These are phyloP conservation scores for Hippocampus abdominalis DNA, from an alignment of 2,113 vertebrate genomes.

Conservation along the genomic window DNA sequence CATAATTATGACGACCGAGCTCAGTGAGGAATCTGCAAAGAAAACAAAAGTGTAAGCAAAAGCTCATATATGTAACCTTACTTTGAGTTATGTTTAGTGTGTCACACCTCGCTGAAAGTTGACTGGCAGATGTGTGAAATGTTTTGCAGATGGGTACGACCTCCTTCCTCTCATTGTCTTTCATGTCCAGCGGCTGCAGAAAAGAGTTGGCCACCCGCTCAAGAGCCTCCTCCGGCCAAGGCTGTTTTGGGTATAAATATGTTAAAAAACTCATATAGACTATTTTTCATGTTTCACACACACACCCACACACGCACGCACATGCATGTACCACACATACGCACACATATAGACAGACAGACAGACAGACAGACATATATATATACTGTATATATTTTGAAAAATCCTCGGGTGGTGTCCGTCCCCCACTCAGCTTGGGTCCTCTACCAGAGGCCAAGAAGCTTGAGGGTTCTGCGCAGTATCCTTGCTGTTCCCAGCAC, in stretches of 20 bases:
- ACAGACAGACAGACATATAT: too few relatives aligned
- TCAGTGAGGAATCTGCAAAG: constrained; percentile 79
- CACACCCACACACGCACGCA: too few relatives aligned
- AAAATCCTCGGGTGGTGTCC: too few relatives aligned
- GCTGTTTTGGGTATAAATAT: constrained; percentile 61
- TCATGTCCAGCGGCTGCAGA: constrained; percentile 83
- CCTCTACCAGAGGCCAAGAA: too few relatives aligned
- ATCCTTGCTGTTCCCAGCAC: too few relatives aligned
- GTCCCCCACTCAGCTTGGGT: too few relatives aligned
- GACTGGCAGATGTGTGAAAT: constrained; percentile 86
- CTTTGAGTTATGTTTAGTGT: not conserved
- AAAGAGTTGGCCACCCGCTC: constrained; percentile 90
- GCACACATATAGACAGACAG: too few relatives aligned
- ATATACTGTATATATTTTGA: too few relatives aligned
- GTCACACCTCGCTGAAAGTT: constrained; percentile 81
- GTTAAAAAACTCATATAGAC: not conserved
- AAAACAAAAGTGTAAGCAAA: constrained; percentile 3
- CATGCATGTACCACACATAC: too few relatives aligned
- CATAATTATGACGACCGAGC: constrained; percentile 89
- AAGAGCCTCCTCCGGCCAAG: constrained; percentile 96
- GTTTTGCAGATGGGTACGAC: constrained; percentile 90
- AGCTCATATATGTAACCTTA: not conserved
- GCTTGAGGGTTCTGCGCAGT: too few relatives aligned
- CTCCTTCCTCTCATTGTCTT: constrained; percentile 76
- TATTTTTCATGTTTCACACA: too few relatives aligned